Base-by-base conservation (phyloP, 1,140 invertebrate species). In the Sipha flava region DNA sequence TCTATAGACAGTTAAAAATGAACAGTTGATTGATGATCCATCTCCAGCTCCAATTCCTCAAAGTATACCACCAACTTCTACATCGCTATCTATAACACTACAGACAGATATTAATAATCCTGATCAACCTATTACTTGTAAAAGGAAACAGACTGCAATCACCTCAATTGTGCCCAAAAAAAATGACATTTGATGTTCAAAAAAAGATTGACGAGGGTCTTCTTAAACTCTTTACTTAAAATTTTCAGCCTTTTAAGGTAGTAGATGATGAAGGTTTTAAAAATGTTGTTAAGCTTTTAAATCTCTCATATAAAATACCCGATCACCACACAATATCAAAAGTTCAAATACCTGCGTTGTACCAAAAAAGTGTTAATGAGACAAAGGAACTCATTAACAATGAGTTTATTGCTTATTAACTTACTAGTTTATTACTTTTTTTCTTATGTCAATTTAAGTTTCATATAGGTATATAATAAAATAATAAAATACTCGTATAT, bases 241-340 rank as follows among this genome's bases (percentile, higher is more conserved):
- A 84, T 70, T 82, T 82, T 64, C 79, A 82, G 70, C 81, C 81
- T 26, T 84, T 62, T 79, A 81, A 75, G 14, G 62, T 84, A 54
- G 80, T 83, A 21, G 81, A 84, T 77, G 80, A 81, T 54, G 37
- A n/a, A 26, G 81, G 82, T 18, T 84, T 84, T 64, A 77, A 64
- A 68, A 23, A 80, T 49, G 79, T 84, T 64, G 64, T 83, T 14
- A 21, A 82, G 43, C 34, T 23, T 37, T 31, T 82, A 16, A 81
- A 83, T 80, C 81, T 81, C 16, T 79, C 70, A 18, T 83, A 82
- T 81, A 16, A 81, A 14, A 31, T 83, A 18, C 82, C 82, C 34
- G 37, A 29, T 12, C 47, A 81, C 7, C 80, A 70, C 29, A 82
- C 82, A 72, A 80, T 83, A 34, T 81, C 52, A 14, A 79, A 81